A percentile compares a stretch with the other conserved stretches of the same genome.
phyloP scores from a whole-genome alignment of 2,888 invertebrate species.

The Catocala fraxini region DNA sequence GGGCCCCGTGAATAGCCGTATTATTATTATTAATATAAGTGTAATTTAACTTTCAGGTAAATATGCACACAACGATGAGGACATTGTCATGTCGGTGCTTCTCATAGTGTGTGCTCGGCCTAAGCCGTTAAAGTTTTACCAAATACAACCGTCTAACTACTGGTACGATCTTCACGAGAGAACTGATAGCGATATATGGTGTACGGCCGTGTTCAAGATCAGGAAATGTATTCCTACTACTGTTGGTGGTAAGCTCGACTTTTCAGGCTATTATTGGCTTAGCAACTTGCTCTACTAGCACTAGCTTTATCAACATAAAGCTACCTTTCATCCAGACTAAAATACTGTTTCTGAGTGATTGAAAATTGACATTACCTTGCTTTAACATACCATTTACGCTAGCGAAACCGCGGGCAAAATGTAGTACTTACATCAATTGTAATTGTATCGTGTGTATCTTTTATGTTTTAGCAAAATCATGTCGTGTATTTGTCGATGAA shows the following conservation, averaged over 20 bases:
- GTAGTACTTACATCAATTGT: too few relatives aligned
- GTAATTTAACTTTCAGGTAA: slow-evolving; percentile 64
- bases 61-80: slow-evolving; percentile 78
- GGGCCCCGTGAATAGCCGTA: too few relatives aligned
- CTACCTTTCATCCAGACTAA: too few relatives aligned
- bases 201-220: slow-evolving; percentile 78
- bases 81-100: slow-evolving; percentile 77
- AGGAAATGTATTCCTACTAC: slow-evolving; percentile 80
- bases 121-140: slow-evolving; percentile 70
- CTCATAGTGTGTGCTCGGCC: slow-evolving; percentile 78
- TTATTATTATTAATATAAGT: neutral
- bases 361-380: too few relatives aligned
- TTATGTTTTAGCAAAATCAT: slow-evolving; percentile 68
- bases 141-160: slow-evolving; percentile 69
- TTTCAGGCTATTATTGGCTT: too few relatives aligned
- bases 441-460: too few relatives aligned
- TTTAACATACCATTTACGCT: too few relatives aligned
- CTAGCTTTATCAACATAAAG: too few relatives aligned
- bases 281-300: too few relatives aligned
- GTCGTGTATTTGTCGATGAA: slow-evolving; percentile 77
- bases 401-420: too few relatives aligned
- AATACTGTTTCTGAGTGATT: too few relatives aligned
- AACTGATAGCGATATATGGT: slow-evolving; percentile 75
- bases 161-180: slow-evolving; percentile 77
- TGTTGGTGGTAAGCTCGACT: slow-evolving; percentile 75